Percentiles rank a stretch among this genome's conserved stretches.
phyloP scores from a whole-genome alignment of 2,113 vertebrate genomes.

The Cacatua alba region DNA sequence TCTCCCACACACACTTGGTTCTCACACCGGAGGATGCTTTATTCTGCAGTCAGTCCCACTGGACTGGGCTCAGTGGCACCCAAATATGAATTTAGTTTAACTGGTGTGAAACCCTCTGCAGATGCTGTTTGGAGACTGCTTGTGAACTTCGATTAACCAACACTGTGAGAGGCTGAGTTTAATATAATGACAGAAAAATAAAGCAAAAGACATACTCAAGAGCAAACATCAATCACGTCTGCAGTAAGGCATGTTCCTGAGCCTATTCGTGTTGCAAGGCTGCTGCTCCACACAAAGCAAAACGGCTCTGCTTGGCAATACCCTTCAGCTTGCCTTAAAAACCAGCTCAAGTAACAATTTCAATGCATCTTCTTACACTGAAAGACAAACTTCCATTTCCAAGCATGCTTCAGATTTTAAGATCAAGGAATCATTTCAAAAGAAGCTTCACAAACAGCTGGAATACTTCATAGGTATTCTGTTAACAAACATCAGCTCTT shows the following conservation, averaged over 20 bases:
- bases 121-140: background rate
- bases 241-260: background rate
- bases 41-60: background rate
- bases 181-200: background rate
- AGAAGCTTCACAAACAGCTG: background rate
- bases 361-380: background rate
- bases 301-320: background rate
- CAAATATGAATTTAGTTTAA: fast-evolving
- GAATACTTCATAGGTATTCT: background rate
- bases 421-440: background rate
- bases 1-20: background rate
- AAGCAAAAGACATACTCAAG: background rate
- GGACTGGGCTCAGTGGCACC: fast-evolving
- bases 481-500: background rate
- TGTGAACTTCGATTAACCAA: fast-evolving
- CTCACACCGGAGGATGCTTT: background rate
- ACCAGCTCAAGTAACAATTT: fast-evolving
- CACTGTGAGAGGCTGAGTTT: background rate
- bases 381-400: background rate
- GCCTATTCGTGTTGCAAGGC: background rate
- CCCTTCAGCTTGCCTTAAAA: background rate
- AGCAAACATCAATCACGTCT: fast-evolving
- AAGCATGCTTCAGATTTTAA: background rate
- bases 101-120: background rate
- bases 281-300: background rate